Base-by-base conservation (phyloP, 2,113 vertebrate species). In the Rhineura floridana region DNA sequence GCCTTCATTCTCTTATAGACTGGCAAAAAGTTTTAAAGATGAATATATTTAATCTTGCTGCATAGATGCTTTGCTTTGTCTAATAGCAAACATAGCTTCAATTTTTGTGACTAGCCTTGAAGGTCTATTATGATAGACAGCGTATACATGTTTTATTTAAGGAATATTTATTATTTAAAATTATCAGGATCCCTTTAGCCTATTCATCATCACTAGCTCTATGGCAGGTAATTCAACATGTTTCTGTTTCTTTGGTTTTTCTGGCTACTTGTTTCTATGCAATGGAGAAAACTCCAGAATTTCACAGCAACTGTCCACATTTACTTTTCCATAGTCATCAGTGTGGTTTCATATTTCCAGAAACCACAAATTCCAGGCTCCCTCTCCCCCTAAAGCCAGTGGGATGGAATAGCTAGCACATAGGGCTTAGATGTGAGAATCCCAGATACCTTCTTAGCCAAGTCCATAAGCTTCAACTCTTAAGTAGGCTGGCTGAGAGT, bases 261-360 rank as follows among this genome's bases (percentile, higher is more conserved):
- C 65, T 33, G 30, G 28, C 65, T 33, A 30, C 65, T 23, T 67
- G 62, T 13, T 86, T 0, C 0, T 72, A 36, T 81, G 36, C 78
- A 70, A 21, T 44, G 89, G 36, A 33, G 17, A 77, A 67, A 21
- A n/a, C n/a, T n/a, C n/a, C 87, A 88, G 50, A 84, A 67, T 25
- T 25, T 63, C 1, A 63, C 13, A 63, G 25, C 25, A 63, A 25
- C 4, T 63, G 21, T 25, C 21, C 62, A 63, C 19, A 30, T 67
- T 67, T 67, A 67, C 23, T 67, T 9, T 67, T 67, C 7, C 6
- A 33, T 67, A 1, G 8, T 67, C 65, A 11, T n/a, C 2, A 55
- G 10, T 55, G 52, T 55, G 52, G 11, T 55, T 55, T 2, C 10
- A 13, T 55, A 8, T 55, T 55, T 55, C 52, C 11, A 11, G 52